Evolutionary conservation across 2,888 invertebrate species (phyloP).

Genomic region (Nemoura dubitans): DNA sequence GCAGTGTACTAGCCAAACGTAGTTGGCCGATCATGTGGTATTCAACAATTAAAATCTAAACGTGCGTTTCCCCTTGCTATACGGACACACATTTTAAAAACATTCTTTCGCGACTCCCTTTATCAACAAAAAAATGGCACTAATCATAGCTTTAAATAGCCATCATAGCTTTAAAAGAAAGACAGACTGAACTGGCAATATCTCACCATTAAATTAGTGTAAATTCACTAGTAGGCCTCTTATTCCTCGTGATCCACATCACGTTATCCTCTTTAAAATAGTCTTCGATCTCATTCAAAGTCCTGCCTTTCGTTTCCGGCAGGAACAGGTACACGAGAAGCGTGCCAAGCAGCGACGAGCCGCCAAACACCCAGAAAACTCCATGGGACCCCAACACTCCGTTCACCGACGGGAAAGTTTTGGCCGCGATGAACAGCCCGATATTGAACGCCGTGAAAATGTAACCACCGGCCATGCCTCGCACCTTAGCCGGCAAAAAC

Average conservation of each 20-base stretch:
- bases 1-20: too few relatives aligned
- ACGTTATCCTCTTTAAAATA: slow-evolving; percentile 75
- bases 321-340: slow-evolving; percentile 73
- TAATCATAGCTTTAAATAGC: too few relatives aligned
- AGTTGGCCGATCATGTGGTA: too few relatives aligned
- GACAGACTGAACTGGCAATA: background rate
- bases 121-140: too few relatives aligned
- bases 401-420: slow-evolving; percentile 68
- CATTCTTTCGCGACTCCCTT: too few relatives aligned
- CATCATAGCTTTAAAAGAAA: too few relatives aligned
- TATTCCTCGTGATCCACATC: slow-evolving; percentile 48
- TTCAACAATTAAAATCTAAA: too few relatives aligned
- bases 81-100: too few relatives aligned
- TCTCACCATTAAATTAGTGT: background rate
- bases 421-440: slow-evolving; percentile 73
- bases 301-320: slow-evolving; percentile 79
- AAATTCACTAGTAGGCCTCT: slow-evolving; percentile 28
- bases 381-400: slow-evolving; percentile 69
- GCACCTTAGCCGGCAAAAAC: slow-evolving; percentile 75
- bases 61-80: too few relatives aligned
- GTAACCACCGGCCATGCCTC: slow-evolving; percentile 77
- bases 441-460: slow-evolving; percentile 78
- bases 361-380: slow-evolving; percentile 76
- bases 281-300: slow-evolving; percentile 78
- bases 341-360: slow-evolving; percentile 69